Evolutionary conservation across 2,888 invertebrate genomes (phyloP), one percentile per base, ranked within the genome.

Genomic region (Chironomus riparius): DNA sequence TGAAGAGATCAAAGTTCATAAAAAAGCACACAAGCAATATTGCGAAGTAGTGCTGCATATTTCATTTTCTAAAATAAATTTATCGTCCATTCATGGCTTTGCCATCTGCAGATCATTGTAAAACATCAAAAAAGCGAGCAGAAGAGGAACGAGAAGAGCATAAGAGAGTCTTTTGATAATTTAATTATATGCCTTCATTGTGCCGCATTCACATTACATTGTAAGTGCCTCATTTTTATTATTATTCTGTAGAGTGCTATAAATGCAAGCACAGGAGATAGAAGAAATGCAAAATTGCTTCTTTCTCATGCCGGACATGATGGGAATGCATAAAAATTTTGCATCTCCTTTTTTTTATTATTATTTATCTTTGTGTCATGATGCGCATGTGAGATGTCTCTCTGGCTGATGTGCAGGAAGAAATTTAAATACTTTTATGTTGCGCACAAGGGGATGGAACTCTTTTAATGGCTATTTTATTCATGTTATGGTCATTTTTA

Each of bases 111-210:
- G 22, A 72, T 28, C 12, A 62, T 10, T 21, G 24, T 21, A 65
- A n/a, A n/a, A 12, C 18, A 4, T 65, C 13, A 24, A 65, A 24
- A 65, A 13, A 65, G 21, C 18, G 65, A 65, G 21, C 65, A 65
- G 10, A 65, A 65, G 24, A 18, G 24, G 21, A 24, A 21, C 21
- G 24, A 24, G 12, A 22, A 65, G 65, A 62, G 47, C 61, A 28
- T 4, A 28, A 28, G 28, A 3, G n/a, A n/a, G n/a, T 28, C 38
- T 38, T 72, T 62, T 38, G 72, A 72, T 72, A 72, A 72, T 72
- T 72, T 72, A 72, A 72, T 72, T 72, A 72, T 38, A 72, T 61
- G 72, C 72, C 48, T 62, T 38, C 56, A 56, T 18, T 15, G 56
- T 15, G 18, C 56, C 18, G 56, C 56, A 56, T 12, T 10, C 7